Percentiles rank a stretch among this genome's conserved stretches.
These are phyloP conservation scores for Thecocarcelia acutangulata DNA, from an alignment of 2,888 invertebrate genomes.

Conservation along the genomic window DNA sequence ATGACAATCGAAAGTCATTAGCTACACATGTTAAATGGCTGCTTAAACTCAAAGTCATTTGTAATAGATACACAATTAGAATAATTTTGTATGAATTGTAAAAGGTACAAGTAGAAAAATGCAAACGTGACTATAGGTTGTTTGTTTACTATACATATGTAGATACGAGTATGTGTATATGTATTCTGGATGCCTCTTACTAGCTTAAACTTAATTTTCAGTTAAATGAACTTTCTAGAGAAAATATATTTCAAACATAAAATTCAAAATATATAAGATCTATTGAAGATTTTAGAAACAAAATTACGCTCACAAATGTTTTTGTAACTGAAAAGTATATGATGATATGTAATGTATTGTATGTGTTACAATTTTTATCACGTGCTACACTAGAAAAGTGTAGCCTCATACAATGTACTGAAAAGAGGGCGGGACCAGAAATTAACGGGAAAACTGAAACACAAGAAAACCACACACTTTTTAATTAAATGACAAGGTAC, in stretches of 20 bases:
- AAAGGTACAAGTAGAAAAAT: not conserved
- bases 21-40: slow-evolving; percentile 45
- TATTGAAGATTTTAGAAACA: no score
- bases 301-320: no score
- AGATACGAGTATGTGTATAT: no score
- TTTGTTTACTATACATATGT: no score
- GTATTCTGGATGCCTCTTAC: no score
- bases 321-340: no score
- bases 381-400: slow-evolving; percentile 48
- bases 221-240: no score
- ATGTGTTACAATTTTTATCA: slow-evolving; percentile 27
- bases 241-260: no score
- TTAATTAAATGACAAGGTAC: slow-evolving; percentile 56
- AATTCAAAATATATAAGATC: no score
- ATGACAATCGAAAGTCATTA: slow-evolving; percentile 46
- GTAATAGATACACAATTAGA: slow-evolving; percentile 27
- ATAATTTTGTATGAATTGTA: not conserved
- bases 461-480: not conserved
- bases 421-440: slow-evolving; percentile 57
- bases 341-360: no score
- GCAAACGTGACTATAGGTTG: no score
- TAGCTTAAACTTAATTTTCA: no score
- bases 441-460: slow-evolving; percentile 11
- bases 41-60: slow-evolving; percentile 44
- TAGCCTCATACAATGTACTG: slow-evolving; percentile 47